phyloP scores from a whole-genome alignment of 2,888 invertebrate genomes.

The Trisateles emortualis region DNA sequence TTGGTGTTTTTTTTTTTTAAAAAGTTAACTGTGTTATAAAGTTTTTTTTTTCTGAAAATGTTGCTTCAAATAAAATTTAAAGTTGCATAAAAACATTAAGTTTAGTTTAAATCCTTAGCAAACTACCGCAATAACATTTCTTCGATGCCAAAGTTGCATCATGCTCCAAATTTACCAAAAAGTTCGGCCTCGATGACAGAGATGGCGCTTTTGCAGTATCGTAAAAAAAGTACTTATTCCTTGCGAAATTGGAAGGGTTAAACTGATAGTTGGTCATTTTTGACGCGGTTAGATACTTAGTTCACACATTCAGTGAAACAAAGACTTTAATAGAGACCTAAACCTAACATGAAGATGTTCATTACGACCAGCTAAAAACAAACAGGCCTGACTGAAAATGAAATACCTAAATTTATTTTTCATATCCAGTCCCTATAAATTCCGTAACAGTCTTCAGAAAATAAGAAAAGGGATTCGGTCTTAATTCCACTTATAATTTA shows the following conservation, averaged over 20 bases:
- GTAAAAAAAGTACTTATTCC: slow-evolving; percentile 23
- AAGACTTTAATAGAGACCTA: not conserved
- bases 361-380: not conserved
- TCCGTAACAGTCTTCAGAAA: too few relatives aligned
- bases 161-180: slow-evolving; percentile 30
- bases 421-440: too few relatives aligned
- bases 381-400: not conserved
- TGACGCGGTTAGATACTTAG: slow-evolving; percentile 7
- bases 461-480: too few relatives aligned
- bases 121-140: not conserved
- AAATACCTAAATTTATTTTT: too few relatives aligned
- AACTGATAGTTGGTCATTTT: slow-evolving; percentile 16
- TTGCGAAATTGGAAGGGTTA: slow-evolving; percentile 17
- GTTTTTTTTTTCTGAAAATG: too few relatives aligned
- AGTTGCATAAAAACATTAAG: not conserved
- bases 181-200: slow-evolving; percentile 50
- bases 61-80: not conserved
- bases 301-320: not conserved
- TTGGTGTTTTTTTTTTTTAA: too few relatives aligned
- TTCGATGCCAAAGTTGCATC: slow-evolving; percentile 10
- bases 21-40: too few relatives aligned
- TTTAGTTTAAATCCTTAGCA: not conserved
- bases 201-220: slow-evolving; percentile 56
- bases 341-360: not conserved
- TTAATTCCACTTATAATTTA: too few relatives aligned